These are phyloP conservation scores for Cavia aperea DNA, from an alignment of 2,113 vertebrate species.

Conservation along the genomic window DNA sequence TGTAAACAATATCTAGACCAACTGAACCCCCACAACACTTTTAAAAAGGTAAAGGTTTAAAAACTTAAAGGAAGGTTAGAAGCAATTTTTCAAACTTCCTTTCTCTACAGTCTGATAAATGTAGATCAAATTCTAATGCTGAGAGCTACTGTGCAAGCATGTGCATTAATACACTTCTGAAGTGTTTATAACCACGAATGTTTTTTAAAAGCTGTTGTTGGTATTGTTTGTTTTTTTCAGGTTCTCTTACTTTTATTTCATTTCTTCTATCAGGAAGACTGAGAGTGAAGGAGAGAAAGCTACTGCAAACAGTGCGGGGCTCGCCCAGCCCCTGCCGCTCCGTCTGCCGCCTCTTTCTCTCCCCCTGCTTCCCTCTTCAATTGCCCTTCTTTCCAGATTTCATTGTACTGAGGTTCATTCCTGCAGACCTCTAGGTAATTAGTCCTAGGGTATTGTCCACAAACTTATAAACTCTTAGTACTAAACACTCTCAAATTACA, in stretches of 20 bases:
- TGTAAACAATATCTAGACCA: neutral
- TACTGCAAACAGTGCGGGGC: neutral
- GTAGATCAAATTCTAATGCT: neutral
- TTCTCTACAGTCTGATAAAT: neutral
- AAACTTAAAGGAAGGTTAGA: neutral
- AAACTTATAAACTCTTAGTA: neutral
- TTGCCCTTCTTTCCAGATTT: neutral
- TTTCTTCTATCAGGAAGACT: neutral
- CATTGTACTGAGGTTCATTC: neutral
- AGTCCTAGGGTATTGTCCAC: neutral
- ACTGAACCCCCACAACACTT: too few relatives aligned
- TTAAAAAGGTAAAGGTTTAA: neutral
- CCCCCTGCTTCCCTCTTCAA: too few relatives aligned
- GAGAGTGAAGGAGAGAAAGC: neutral
- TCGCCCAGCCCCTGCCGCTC: neutral
- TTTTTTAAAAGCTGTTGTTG: neutral
- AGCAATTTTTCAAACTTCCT: neutral
- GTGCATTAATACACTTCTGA: neutral
- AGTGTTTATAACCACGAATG: neutral
- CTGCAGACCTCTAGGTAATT: neutral
- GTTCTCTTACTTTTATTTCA: neutral
- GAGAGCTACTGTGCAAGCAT: neutral
- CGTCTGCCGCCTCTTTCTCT: accelerated
- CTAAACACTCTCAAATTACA: neutral
- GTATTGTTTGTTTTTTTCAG: neutral